Conservation (phyloP, 1,140 invertebrate genomes). For the Orussus abietinus region DNA sequence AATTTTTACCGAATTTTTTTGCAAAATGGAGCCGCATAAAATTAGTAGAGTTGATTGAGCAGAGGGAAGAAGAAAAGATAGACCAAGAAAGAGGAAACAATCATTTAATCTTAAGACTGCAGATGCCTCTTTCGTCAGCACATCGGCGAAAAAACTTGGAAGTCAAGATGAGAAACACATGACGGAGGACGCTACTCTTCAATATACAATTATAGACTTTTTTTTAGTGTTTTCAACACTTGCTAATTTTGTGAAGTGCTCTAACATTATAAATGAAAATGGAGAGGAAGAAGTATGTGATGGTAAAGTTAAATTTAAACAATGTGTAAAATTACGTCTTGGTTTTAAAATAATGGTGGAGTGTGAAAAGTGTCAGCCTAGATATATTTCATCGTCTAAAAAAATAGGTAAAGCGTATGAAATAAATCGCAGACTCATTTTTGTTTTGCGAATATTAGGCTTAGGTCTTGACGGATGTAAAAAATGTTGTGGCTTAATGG, state of each 20-base stretch:
- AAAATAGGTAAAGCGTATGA: constrained; percentile 26
- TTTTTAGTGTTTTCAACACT: constrained; percentile 21
- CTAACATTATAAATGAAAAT: constrained; percentile 22
- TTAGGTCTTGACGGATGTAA: constrained; percentile 27
- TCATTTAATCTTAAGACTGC: constrained; percentile 18
- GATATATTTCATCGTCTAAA: constrained; percentile 25
- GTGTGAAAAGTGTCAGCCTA: constrained; percentile 25
- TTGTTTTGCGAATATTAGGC: constrained; percentile 27
- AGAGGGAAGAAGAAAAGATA: constrained; percentile 15
- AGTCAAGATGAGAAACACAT: constrained; percentile 15
- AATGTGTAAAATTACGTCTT: constrained; percentile 22
- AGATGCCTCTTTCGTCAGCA: constrained; percentile 18
- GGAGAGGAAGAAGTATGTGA: constrained; percentile 24
- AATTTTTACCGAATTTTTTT: constrained; percentile 7
- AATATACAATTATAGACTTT: constrained; percentile 25
- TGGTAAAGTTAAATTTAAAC: constrained; percentile 24
- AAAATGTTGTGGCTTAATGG: constrained; percentile 30
- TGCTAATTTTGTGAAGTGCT: constrained; percentile 23
- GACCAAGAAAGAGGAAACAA: constrained; percentile 20
- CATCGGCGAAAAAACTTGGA: constrained; percentile 20
- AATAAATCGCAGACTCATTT: constrained; percentile 27
- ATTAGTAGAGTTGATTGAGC: constrained; percentile 9
- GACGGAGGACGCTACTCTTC: constrained; percentile 17
- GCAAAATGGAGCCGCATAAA: constrained; percentile 13
- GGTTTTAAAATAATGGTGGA: constrained; percentile 25